Conservation (phyloP, 2,888 invertebrate species). For the Autographa gamma region DNA sequence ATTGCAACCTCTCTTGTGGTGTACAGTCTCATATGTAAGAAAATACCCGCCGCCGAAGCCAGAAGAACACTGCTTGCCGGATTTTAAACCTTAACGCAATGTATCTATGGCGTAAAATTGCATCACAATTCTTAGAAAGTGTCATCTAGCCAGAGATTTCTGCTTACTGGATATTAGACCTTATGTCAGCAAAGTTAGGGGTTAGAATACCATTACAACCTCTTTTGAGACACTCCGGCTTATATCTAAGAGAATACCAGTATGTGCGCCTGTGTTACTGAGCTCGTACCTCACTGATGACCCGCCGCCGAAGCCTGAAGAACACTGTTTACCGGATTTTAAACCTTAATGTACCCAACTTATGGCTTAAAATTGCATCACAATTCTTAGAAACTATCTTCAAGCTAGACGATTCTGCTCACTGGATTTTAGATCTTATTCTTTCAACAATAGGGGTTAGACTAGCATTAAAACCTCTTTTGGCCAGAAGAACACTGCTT, state of each 20-base stretch:
- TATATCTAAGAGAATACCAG: constrained; percentile 87
- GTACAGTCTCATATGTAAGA: too few relatives aligned
- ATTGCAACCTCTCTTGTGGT: constrained; percentile 81
- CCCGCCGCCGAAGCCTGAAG: constrained; percentile 69
- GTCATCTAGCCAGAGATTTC: background rate
- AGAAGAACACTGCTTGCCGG: constrained; percentile 74
- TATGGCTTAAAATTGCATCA: background rate
- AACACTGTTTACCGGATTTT: constrained; percentile 78
- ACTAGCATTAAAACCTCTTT: too few relatives aligned
- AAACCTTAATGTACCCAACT: constrained; percentile 42
- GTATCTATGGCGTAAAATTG: background rate
- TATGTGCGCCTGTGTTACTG: constrained; percentile 90
- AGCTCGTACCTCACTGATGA: constrained; percentile 89
- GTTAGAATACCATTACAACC: too few relatives aligned
- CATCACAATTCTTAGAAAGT: background rate
- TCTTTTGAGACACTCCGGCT: too few relatives aligned
- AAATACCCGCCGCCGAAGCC: constrained; percentile 74
- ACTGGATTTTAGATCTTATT: too few relatives aligned
- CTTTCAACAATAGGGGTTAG: too few relatives aligned
- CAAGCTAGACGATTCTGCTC: too few relatives aligned
- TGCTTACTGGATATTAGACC: background rate
- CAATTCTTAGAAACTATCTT: too few relatives aligned
- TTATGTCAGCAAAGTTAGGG: background rate
- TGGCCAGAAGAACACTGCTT: constrained; percentile 72
- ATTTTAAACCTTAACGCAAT: constrained; percentile 67